Conservation (phyloP, 2,888 invertebrate genomes). For the Ariolimax columbianus region DNA sequence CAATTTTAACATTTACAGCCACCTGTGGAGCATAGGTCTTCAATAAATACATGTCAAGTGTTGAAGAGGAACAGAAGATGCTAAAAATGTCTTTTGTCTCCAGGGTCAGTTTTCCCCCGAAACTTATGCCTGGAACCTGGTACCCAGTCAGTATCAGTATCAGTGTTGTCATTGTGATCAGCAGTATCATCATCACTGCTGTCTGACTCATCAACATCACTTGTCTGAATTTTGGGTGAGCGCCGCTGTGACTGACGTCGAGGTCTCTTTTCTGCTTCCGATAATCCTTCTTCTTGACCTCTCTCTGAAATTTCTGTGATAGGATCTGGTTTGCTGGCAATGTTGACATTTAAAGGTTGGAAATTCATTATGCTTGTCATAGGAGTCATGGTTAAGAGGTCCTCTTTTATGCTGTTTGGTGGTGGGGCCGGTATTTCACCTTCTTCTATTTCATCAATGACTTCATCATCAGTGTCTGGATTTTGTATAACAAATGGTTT, state of each 20-base stretch:
- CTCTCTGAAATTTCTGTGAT: slow-evolving; percentile 14
- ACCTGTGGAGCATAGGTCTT: too few relatives aligned
- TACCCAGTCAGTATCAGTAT: slow-evolving; percentile 55
- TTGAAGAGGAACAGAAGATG: background rate
- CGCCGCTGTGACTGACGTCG: slow-evolving; percentile 42
- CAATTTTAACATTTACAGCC: too few relatives aligned
- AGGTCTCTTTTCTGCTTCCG: slow-evolving; percentile 34
- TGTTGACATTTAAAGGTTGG: slow-evolving; percentile 44
- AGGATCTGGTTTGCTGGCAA: slow-evolving; percentile 38
- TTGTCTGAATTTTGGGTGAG: slow-evolving; percentile 40
- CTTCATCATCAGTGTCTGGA: slow-evolving; percentile 54
- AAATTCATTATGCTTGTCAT: slow-evolving; percentile 47
- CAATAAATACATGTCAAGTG: too few relatives aligned
- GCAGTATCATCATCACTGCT: slow-evolving; percentile 55
- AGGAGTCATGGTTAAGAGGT: slow-evolving; percentile 13
- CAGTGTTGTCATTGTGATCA: slow-evolving; percentile 54
- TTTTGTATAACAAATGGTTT: slow-evolving; percentile 52
- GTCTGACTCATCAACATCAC: slow-evolving; percentile 47
- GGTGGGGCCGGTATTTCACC: slow-evolving; percentile 7
- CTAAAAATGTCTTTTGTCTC: slow-evolving; percentile 26
- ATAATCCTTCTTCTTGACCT: slow-evolving; percentile 1
- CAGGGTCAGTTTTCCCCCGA: slow-evolving; percentile 38
- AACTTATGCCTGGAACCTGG: slow-evolving; percentile 40
- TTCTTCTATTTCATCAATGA: slow-evolving; percentile 32
- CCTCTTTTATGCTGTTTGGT: background rate